Percentiles rank a stretch among this genome's conserved stretches.
These are phyloP conservation scores for Bubo blakistoni DNA, from an alignment of 2,113 vertebrate species.

Conservation along the genomic window DNA sequence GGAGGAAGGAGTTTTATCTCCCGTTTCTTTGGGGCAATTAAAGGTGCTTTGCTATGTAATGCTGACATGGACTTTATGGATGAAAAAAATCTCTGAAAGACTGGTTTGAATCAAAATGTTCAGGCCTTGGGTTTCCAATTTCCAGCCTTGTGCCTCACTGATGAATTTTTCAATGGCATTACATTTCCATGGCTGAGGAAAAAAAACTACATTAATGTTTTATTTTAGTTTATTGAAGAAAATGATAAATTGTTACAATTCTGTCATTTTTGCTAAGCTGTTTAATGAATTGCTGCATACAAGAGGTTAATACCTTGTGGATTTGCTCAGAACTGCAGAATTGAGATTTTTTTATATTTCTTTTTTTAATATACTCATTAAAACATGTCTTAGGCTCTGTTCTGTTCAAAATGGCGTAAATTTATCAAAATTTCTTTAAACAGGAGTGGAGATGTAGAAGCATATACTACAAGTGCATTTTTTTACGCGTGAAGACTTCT, in stretches of 20 bases:
- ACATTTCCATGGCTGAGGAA: neutral
- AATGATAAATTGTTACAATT: neutral
- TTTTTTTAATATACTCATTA: neutral
- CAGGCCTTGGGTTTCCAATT: neutral
- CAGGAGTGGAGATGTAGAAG: neutral
- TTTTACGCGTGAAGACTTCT: neutral
- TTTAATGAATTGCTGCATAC: neutral
- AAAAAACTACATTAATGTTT: neutral
- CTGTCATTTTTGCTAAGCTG: neutral
- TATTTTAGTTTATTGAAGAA: neutral
- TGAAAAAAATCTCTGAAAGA: neutral
- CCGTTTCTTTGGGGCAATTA: conserved; percentile 49
- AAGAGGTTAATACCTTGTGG: neutral
- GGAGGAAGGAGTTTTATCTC: conserved; percentile 68
- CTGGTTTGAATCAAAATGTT: neutral
- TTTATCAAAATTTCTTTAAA: neutral
- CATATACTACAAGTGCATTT: neutral
- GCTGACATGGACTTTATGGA: neutral
- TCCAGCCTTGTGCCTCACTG: neutral
- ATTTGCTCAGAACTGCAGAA: neutral
- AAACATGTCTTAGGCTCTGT: neutral
- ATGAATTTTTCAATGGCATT: neutral
- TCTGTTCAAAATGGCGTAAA: neutral
- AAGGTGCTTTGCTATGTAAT: conserved; percentile 36
- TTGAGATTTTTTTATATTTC: neutral